Evolutionary conservation across 1,140 invertebrate species (phyloP), one percentile per base, ranked within the genome.

Genomic region (Sarcophaga peregrina): DNA sequence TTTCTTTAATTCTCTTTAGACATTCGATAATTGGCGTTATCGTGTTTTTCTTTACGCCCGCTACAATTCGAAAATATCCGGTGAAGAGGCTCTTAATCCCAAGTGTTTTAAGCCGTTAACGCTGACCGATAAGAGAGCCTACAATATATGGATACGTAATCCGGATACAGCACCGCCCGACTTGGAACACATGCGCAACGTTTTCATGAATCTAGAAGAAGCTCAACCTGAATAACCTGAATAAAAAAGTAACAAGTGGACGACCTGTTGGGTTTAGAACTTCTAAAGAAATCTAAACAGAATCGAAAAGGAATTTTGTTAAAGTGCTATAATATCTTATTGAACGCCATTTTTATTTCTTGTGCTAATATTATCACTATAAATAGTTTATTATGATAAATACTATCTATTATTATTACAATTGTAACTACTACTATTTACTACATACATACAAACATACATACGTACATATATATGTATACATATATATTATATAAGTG

Each of bases 11-110:
- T 46, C 15, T 68, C 58, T 20, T 8, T 54, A 89, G 76, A 89
- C 88, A 25, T 89, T 89, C 20, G 88, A 89, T 82, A 89, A 89
- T 83, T 89, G 88, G 88, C 88, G 88, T 8, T 89, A 89, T 83
- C 88, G 88, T 20, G 87, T 89, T 81, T 89, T 89, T 62, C 84
- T 89, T 13, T 89, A 89, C 82, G 88, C 88, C 20, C 87, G 88
- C 73, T 89, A 88, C 84, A 89, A 89, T 82, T 89, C 88, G 72
- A 89, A 89, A 83, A 82, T 89, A 82, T 86, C 87, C 72, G 88
- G 89, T 72, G 87, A 89, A 15, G 88, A 88, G 74, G 88, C 86
- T 13, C 86, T 89, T 52, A 88, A 89, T 85, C 87, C 88, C 25
- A 88, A 87, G 62, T 88, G 87, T 82, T 89, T 88, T 46, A 89